Evolutionary conservation across 2,888 invertebrate species (phyloP), one percentile per base, ranked within the genome.

Genomic region (Adela reaumurella): DNA sequence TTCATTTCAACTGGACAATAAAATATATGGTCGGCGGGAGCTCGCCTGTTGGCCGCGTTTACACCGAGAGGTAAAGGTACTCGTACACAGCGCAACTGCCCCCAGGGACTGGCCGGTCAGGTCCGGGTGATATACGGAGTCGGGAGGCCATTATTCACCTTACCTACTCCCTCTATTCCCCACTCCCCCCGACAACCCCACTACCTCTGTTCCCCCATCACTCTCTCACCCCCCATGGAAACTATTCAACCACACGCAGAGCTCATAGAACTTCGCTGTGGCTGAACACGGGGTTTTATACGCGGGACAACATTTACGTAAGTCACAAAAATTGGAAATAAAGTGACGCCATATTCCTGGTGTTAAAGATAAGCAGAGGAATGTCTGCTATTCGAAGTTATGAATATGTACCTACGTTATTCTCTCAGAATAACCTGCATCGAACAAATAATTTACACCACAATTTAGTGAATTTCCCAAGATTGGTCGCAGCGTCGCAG

Each of bases 1-100:
- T 63, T 64, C 57, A 51, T 50, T 48, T 50, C 35, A 17, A 59
- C 59, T 58, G 58, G 57, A 58, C 59, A 56, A 55, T 62, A 65
- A 64, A 65, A 64, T 56, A 57, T 62, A 61, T 58, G 55, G 59
- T 56, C 58, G 61, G 53, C 55, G 54, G 55, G 49, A 51, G 57
- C 49, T 55, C 51, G 46, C 53, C 53, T 51, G 56, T 50, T 54
- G 50, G 47, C 19, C 8, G 2, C 16, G 41, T 46, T 35, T 35
- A 35, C 35, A 35, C 35, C 3, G 35, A 11, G 4, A 8, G 35
- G 35, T 35, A 35, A 35, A 14, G 35, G 35, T 14, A 14, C 11
- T 3, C n/a, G 6, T 35, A 35, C 35, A 8, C 35, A 3, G 35
- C 35, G n/a, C n/a, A 35, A 35, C 6, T 8, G 11, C n/a, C 35